phyloP scores from a whole-genome alignment of 2,888 invertebrate species.

The Apomyelois bistriatella region DNA sequence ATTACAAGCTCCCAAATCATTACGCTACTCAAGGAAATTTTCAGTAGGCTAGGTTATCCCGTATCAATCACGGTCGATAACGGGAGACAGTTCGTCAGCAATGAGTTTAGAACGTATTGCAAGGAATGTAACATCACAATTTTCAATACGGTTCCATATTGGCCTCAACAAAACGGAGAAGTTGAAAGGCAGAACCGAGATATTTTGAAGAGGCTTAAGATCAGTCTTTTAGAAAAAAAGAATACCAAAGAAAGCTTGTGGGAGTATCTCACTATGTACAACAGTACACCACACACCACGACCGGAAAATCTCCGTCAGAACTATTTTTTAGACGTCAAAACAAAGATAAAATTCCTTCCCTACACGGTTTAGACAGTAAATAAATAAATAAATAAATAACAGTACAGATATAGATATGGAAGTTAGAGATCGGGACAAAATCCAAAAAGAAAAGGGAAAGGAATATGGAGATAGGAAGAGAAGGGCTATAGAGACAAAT shows the following conservation, averaged over 20 bases:
- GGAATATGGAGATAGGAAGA: conserved; percentile 24
- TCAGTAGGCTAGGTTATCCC: conserved; percentile 25
- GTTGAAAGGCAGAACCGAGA: conserved; percentile 33
- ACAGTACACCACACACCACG: too few species aligned
- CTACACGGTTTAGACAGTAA: conserved; percentile 14
- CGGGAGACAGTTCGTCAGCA: conserved; percentile 25
- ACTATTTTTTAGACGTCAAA: too few species aligned
- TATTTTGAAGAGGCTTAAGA: conserved; percentile 28
- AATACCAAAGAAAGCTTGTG: conserved; percentile 24
- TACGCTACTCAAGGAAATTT: conserved; percentile 22
- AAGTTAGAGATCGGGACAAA: conserved; percentile 24
- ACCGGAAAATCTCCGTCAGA: conserved; percentile 30
- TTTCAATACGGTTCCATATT: conserved; percentile 26
- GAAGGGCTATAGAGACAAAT: conserved; percentile 24
- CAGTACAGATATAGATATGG: conserved; percentile 16
- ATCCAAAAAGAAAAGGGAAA: conserved; percentile 23
- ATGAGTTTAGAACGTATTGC: conserved; percentile 23
- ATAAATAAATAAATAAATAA: too few species aligned
- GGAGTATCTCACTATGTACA: conserved; percentile 30
- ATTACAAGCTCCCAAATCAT: conserved; percentile 21
- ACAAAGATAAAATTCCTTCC: conserved; percentile 28
- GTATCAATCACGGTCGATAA: conserved; percentile 25
- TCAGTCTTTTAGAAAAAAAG: conserved; percentile 19
- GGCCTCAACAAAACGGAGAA: conserved; percentile 31
- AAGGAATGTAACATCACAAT: conserved; percentile 20